Conservation (phyloP, 1,140 invertebrate genomes). For the Dryas iulia region DNA sequence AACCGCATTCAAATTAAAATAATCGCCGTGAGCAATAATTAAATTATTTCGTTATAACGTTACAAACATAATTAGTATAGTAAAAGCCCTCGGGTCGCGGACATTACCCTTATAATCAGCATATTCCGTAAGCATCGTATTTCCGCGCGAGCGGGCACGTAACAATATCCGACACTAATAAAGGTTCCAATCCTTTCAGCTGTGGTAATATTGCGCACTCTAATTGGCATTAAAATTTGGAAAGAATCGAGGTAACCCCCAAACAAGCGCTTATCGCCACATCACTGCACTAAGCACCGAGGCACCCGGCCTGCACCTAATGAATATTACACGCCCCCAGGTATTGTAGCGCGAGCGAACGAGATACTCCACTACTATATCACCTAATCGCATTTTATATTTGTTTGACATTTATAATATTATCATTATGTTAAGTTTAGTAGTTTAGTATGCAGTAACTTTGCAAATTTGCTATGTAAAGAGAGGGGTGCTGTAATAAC, state of each 20-base stretch:
- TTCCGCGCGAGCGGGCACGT: slow-evolving; percentile 52
- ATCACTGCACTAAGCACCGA: slow-evolving; percentile 59
- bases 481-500: neutral
- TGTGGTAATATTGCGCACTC: slow-evolving; percentile 64
- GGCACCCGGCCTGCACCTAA: slow-evolving; percentile 46
- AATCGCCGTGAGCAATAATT: slow-evolving; percentile 7
- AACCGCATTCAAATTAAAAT: neutral
- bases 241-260: slow-evolving; percentile 71
- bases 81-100: slow-evolving; percentile 12
- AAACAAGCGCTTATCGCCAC: slow-evolving; percentile 70
- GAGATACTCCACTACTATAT: slow-evolving; percentile 21
- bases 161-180: slow-evolving; percentile 77
- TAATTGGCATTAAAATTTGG: slow-evolving; percentile 75
- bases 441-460: neutral
- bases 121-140: slow-evolving; percentile 43
- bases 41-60: slow-evolving; percentile 25
- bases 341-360: slow-evolving; percentile 43
- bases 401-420: slow-evolving; percentile 7
- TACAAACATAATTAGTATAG: slow-evolving; percentile 6
- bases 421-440: neutral
- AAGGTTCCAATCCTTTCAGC: slow-evolving; percentile 69
- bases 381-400: slow-evolving; percentile 9
- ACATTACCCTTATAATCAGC: slow-evolving; percentile 34
- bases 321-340: slow-evolving; percentile 62
- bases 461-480: neutral